phyloP scores from a whole-genome alignment of 2,888 invertebrate genomes.

The Sphaerophoria taeniata region DNA sequence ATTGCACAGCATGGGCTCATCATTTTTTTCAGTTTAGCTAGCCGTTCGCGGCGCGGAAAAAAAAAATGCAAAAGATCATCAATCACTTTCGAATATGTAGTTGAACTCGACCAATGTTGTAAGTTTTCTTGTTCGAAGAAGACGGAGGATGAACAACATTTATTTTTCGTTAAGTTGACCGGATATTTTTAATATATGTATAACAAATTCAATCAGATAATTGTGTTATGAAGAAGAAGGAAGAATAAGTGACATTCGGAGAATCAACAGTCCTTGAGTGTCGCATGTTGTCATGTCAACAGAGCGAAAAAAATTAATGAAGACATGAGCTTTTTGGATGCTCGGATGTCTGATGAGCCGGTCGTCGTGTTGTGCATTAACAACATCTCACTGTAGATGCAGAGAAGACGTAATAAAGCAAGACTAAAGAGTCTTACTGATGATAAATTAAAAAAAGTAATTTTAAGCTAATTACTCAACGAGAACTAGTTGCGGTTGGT shows the following conservation, averaged over 20 bases:
- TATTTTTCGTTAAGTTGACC: conserved; percentile 45
- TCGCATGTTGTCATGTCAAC: conserved; percentile 43
- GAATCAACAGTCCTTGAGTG: conserved; percentile 55
- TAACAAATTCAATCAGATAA: conserved; percentile 71
- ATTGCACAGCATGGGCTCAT: conserved; percentile 62
- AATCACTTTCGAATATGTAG: conserved; percentile 73
- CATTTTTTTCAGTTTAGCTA: conserved; percentile 46
- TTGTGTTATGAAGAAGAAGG: conserved; percentile 51
- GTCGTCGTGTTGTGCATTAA: not conserved
- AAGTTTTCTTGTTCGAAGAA: conserved; percentile 14
- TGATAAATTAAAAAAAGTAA: conserved; percentile 60
- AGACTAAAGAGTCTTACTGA: conserved; percentile 4
- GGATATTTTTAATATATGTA: conserved; percentile 71
- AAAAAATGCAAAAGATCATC: conserved; percentile 47
- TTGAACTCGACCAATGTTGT: conserved; percentile 35
- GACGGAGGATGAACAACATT: conserved; percentile 71
- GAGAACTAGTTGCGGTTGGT: conserved; percentile 58
- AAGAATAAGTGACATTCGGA: conserved; percentile 27
- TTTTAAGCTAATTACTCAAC: conserved; percentile 53
- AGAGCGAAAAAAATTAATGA: conserved; percentile 18
- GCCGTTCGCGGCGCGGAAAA: conserved; percentile 14
- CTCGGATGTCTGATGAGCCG: not conserved
- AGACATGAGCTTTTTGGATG: conserved; percentile 11
- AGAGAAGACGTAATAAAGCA: not conserved
- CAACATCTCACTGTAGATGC: not conserved